These are phyloP conservation scores for Argyresthia goedartella DNA, from an alignment of 2,888 invertebrate species.

Conservation along the genomic window DNA sequence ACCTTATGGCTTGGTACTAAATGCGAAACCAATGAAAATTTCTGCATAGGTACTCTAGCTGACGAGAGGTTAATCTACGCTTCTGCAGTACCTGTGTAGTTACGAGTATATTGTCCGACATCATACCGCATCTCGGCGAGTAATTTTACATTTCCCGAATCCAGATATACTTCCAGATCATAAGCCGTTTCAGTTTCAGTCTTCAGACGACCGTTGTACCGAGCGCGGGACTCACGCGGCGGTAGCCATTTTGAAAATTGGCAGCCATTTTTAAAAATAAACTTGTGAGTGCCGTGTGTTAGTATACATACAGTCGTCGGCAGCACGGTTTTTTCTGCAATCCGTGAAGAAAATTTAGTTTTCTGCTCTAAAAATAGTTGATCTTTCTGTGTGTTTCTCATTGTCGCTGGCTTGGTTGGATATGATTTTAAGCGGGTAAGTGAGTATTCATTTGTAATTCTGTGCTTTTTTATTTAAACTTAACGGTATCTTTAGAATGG, in stretches of 20 bases:
- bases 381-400: conserved; percentile 17
- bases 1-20: no score
- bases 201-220: conserved; percentile 27
- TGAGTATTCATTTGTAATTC: conserved; percentile 27
- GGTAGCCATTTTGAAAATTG: conserved; percentile 17
- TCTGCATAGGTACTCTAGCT: neutral
- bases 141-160: conserved; percentile 48
- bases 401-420: conserved; percentile 22
- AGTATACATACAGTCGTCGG: neutral
- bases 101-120: neutral
- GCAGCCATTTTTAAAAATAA: conserved; percentile 23
- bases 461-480: neutral
- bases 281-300: conserved; percentile 20
- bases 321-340: neutral
- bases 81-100: neutral
- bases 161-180: conserved; percentile 39
- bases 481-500: neutral
- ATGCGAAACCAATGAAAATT: neutral
- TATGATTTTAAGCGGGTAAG: conserved; percentile 59
- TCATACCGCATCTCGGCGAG: neutral
- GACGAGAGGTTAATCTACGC: neutral
- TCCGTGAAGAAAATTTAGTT: neutral
- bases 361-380: conserved; percentile 16
- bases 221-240: conserved; percentile 34
- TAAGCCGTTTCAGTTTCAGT: conserved; percentile 21